Base-by-base conservation (phyloP, 2,797 vertebrate species). In the Spinibarbus caldwelli region DNA sequence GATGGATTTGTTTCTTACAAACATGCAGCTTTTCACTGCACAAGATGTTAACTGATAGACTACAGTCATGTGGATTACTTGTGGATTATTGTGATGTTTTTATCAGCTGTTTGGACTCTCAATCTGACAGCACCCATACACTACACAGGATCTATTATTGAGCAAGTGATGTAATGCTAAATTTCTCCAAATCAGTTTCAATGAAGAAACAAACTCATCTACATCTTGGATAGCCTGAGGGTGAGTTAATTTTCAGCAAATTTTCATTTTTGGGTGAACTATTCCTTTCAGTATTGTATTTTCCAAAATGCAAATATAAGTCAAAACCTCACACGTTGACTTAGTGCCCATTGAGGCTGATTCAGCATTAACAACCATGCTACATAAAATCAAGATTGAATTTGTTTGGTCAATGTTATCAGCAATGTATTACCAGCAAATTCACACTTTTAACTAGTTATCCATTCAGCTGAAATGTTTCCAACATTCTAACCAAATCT, bases 321-420 rank as follows among this genome's bases (percentile, higher is more conserved):
- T n/a, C 14, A 34, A 76, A 83, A 38, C 43, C 62, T 52, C 41
- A 83, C 2, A 49, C 6, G 0, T 36, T 29, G 43, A 52, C 5
- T 21, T 59, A 14, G 34, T 83, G 29, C 43, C 31, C 49, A 70
- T 21, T 70, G 1, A 8, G 34, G 26, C 47, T 43, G 31, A 78
- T 57, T 84, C 75, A 84, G 26, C 38, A 82, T 59, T 43, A 72
- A 59, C 49, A 54, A 57, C n/a, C 47, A 43, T 78, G 75, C 83
- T 57, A 78, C 26, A 76, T 26, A 31, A 84, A 76, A 78, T 68
- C 59, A n/a, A 49, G 36, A 38, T 45, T 70, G 4, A 52, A 64
- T 64, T 68, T 57, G 73, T 57, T 57, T 26, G 17, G 36, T 82
- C n/a, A 59, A 34, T 10, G 64, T 34, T 21, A 36, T 34, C 31